Base-by-base conservation (phyloP, 1,140 invertebrate genomes). In the Bombus superbus region DNA sequence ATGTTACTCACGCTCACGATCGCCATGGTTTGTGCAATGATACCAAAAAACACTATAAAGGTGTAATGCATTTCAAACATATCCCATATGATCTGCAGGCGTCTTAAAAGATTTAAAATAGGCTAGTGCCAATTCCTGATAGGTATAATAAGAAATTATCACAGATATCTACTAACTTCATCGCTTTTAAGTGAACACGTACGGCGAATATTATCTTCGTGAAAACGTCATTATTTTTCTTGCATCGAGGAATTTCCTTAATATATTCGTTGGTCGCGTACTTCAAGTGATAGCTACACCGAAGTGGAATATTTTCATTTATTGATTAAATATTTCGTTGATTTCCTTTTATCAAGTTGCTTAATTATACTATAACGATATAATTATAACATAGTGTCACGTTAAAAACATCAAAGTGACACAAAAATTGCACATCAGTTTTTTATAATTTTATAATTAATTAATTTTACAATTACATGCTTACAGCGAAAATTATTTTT, bases 1-100 rank as follows among this genome's bases (percentile, higher is more conserved):
- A 57, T 18, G 13, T 32, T n/a, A 88, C 87, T 88, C 75, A 88
- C 79, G 62, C 59, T 59, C 28, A 59, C 22, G 6, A 71, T 0
- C n/a, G 53, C 69, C 3, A 72, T 28, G 32, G n/a, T 80, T 69
- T 68, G 3, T 18, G 64, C 72, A 42, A 5, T 4, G 0, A 57
- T 15, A 5, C 47, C 66, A 28, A 83, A 1, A 4, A 57, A 0
- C 4, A 74, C 0, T 6, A 83, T 11, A 0, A 78, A 1, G 2
- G 32, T 13, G 15, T 71, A 76, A 59, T 40, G 75, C 0, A 8
- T 15, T n/a, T 44, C 42, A 1, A 87, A 75, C 25, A 8, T 28
- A 1, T 32, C 22, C 32, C 83, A 80, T 9, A 80, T 22, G 35
- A 11, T 15, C 5, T 69, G 28, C 2, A 44, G 18, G n/a, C 47